Evolutionary conservation across 92 coral and sea anemone genomes (phyloP).

Genomic region (Phenganax stokvisi): DNA sequence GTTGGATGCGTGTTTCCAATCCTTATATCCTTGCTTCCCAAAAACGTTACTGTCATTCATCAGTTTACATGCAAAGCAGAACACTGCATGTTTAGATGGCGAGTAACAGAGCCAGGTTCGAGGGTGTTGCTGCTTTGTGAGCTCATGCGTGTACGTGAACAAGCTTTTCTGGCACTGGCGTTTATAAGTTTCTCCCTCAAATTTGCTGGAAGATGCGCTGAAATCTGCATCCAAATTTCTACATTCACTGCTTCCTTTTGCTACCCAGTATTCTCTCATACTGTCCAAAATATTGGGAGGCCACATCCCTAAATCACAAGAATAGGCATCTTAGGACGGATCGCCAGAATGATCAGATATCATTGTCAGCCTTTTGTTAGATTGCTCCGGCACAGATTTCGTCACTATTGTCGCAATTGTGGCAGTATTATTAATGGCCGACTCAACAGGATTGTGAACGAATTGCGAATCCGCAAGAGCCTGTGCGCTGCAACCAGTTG

Average conservation of each 20-base stretch:
- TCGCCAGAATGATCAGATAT: conserved; percentile 2
- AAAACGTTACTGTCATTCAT: conserved; percentile 13
- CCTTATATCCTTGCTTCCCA: conserved; percentile 22
- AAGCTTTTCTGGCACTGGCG: conserved; percentile 27
- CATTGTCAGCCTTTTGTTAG: not conserved
- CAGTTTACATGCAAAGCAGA: conserved; percentile 27
- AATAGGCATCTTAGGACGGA: not conserved
- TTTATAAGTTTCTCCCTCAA: conserved; percentile 11
- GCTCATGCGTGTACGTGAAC: conserved; percentile 28
- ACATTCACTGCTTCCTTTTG: conserved; percentile 23
- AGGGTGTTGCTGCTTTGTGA: conserved; percentile 24
- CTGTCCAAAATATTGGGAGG: conserved; percentile 4
- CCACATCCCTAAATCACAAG: conserved; percentile 11
- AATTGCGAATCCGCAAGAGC: not conserved
- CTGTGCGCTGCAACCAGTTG: not conserved
- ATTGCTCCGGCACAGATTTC: not conserved
- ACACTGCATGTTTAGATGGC: conserved; percentile 21
- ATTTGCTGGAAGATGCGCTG: conserved; percentile 23
- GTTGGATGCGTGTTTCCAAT: conserved; percentile 24
- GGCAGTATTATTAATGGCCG: not conserved
- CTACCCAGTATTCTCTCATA: conserved; percentile 25
- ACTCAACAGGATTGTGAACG: conserved; percentile 10
- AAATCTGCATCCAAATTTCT: conserved; percentile 24
- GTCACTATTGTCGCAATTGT: conserved; percentile 16
- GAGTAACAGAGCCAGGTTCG: conserved; percentile 14